A percentile compares a stretch with the other conserved stretches of the same genome.
Conservation (phyloP, 2,113 vertebrate genomes). For the Cheirogaleus medius region DNA sequence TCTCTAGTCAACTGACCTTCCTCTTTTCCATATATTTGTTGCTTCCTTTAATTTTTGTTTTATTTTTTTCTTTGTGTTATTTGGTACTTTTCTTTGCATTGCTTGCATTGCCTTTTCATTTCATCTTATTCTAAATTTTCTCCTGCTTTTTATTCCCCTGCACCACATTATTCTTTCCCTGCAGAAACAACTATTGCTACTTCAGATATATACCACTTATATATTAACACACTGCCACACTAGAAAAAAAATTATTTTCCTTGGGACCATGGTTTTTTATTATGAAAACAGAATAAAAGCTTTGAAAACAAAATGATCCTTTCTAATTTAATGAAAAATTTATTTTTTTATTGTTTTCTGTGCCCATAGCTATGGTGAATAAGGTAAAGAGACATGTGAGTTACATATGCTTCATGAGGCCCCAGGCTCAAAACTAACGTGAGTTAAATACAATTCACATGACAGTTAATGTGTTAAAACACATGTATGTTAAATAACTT, state of each 20-base stretch:
- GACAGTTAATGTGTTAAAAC: neutral
- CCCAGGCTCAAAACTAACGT: too few species aligned
- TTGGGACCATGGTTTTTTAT: too few species aligned
- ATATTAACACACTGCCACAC: neutral
- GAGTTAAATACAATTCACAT: too few species aligned
- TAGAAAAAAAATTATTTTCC: too few species aligned
- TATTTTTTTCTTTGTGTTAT: conserved; percentile 17
- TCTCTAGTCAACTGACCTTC: neutral
- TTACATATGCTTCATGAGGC: too few species aligned
- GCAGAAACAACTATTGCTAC: neutral
- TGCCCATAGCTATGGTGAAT: too few species aligned
- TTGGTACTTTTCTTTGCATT: neutral
- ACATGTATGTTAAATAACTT: neutral
- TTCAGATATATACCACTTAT: neutral
- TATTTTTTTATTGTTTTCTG: too few species aligned
- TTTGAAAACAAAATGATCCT: too few species aligned
- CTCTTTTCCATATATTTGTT: neutral
- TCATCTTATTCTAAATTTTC: neutral
- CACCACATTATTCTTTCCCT: neutral
- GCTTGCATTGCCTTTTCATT: neutral
- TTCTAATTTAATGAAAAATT: too few species aligned
- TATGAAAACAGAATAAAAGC: too few species aligned
- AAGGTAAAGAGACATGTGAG: too few species aligned
- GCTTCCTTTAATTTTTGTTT: neutral
- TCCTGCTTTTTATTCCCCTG: neutral